Evolutionary conservation across 2,888 invertebrate genomes (phyloP), one percentile per base, ranked within the genome.

Genomic region (Diarsia mendica): DNA sequence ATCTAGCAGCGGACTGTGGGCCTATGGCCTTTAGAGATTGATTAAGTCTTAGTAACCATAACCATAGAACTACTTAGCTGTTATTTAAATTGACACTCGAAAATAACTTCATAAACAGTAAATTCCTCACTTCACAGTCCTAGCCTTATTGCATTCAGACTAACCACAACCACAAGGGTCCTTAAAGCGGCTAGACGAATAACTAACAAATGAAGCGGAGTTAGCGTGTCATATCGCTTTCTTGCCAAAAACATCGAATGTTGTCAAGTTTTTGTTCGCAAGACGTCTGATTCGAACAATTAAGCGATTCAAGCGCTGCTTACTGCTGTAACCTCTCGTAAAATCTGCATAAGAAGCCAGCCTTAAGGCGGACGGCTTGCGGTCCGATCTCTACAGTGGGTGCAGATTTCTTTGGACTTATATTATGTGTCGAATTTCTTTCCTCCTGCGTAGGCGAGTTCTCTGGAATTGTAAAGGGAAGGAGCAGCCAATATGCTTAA

Each of bases 271-370:
- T 92, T 92, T 92, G 92, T 90, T 89, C 79, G 72, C 86, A 70
- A 80, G 79, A 87, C 87, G 92, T 93, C 92, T 92, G 91, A 92
- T 91, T 89, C 92, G 88, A 90, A 91, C 93, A 94, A 95, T 94
- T 94, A 94, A 94, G 90, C 92, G 89, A 92, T 92, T 90, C 88
- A 68, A 91, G 89, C 88, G 89, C 89, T 91, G 91, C 91, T 92
- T 92, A 91, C 87, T 90, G 92, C 89, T 88, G 90, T 91, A 91
- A 89, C 91, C 90, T 92, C 92, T 93, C 93, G 90, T 94, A 93
- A 94, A 95, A 94, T 94, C 91, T 93, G 91, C 93, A 95, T 95
- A 94, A 94, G 95, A 94, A 94, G 93, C 92, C 88, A 91, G 89
- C 89, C 90, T 90, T 87, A 84, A 86, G 88, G 88, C 88, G 87